A percentile compares a stretch with the other conserved stretches of the same genome.
Evolutionary conservation across 64 coral and sea anemone species (phyloP).

Genomic region (Pocillopora verrucosa): DNA sequence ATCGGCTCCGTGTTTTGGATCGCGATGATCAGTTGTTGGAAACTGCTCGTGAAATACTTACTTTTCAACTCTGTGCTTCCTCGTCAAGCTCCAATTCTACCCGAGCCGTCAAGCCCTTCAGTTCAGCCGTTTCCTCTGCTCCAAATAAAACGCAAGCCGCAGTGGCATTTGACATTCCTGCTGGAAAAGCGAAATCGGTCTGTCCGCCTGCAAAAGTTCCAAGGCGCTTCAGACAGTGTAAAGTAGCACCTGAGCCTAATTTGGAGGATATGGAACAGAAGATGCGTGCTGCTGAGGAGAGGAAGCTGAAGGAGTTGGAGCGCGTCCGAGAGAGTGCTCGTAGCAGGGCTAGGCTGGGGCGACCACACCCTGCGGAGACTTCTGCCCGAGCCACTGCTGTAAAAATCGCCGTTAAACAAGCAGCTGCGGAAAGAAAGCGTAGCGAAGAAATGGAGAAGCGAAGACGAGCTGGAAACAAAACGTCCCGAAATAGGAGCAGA

Average conservation of each 20-base stretch:
- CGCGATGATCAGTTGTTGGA: neutral
- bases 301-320: constrained; percentile 15
- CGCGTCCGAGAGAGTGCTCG: neutral
- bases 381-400: neutral
- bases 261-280: neutral
- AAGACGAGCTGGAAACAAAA: neutral
- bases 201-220: constrained; percentile 6
- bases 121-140: neutral
- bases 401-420: constrained; percentile 21
- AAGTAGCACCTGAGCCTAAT: neutral
- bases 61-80: neutral
- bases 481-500: neutral
- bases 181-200: neutral
- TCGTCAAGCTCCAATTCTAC: neutral
- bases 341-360: neutral
- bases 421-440: neutral
- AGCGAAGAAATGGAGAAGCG: neutral
- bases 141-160: no score
- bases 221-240: neutral
- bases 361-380: constrained; percentile 4
- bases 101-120: neutral
- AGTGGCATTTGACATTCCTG: constrained; percentile 22
- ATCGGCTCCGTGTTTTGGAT: neutral
- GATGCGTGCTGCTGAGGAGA: constrained; percentile 19
- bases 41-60: constrained; percentile 1